Conservation (phyloP, 2,888 invertebrate species). For the Cerastoderma edule region DNA sequence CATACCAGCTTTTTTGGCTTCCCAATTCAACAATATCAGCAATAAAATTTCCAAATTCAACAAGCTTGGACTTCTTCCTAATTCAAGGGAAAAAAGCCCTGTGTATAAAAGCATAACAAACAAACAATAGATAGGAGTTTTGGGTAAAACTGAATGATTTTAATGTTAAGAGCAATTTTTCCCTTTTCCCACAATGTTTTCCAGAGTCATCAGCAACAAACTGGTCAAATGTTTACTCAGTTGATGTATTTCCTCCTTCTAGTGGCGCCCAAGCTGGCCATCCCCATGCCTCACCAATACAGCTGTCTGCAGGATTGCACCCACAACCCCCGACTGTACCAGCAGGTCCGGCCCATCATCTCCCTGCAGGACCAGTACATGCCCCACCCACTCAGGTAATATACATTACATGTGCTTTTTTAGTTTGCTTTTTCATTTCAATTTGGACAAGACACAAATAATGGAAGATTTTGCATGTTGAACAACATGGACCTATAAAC, state of each 20-base stretch:
- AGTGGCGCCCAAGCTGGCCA: slow-evolving; percentile 66
- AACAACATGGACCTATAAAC: too few relatives aligned
- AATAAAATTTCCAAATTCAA: too few relatives aligned
- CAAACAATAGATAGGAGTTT: too few relatives aligned
- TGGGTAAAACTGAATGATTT: not conserved
- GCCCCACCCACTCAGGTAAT: slow-evolving; percentile 41
- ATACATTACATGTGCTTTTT: too few relatives aligned
- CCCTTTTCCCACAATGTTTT: not conserved
- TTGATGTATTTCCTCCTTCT: slow-evolving; percentile 21
- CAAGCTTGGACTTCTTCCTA: not conserved
- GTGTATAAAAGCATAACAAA: too few relatives aligned
- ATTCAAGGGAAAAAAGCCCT: not conserved
- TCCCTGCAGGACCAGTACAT: slow-evolving; percentile 35
- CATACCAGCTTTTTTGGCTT: too few relatives aligned
- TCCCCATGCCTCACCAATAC: slow-evolving; percentile 64
- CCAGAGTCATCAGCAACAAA: too few relatives aligned
- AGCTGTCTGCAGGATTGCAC: slow-evolving; percentile 56
- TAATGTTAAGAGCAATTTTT: not conserved
- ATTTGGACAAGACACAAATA: too few relatives aligned
- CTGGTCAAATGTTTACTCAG: not conserved
- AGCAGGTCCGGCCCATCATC: slow-evolving; percentile 56
- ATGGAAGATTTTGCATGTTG: too few relatives aligned
- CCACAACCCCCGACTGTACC: slow-evolving; percentile 49
- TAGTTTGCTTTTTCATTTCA: too few relatives aligned
- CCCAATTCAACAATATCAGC: too few relatives aligned